Evolutionary conservation across 2,113 vertebrate species (phyloP).

Genomic region (Mirza zaza): DNA sequence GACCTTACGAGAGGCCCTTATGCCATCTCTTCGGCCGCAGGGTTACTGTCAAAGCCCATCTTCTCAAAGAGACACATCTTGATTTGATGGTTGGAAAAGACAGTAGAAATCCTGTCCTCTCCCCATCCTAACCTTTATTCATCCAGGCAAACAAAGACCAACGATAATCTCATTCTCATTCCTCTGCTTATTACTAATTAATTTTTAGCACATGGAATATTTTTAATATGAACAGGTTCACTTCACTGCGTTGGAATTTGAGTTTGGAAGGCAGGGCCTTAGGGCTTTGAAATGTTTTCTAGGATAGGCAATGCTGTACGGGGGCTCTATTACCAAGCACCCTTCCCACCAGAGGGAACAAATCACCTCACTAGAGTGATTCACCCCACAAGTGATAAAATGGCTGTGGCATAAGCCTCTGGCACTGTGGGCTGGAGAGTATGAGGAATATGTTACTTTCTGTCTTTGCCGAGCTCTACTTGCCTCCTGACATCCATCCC

Average conservation of each 20-base stretch:
- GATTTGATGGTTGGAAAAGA: neutral
- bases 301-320: neutral
- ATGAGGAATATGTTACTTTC: neutral
- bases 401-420: neutral
- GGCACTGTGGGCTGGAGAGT: neutral
- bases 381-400: neutral
- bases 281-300: conserved; percentile 38
- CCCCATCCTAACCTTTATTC: neutral
- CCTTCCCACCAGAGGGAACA: neutral
- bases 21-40: neutral
- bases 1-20: neutral
- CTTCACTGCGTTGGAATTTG: conserved; percentile 47
- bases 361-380: conserved; percentile 9
- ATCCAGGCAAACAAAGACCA: neutral
- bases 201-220: conserved; percentile 19
- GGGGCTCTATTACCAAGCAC: neutral
- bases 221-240: conserved; percentile 37
- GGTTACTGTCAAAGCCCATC: neutral
- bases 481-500: neutral
- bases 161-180: neutral
- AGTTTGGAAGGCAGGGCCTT: conserved; percentile 30
- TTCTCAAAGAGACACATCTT: neutral
- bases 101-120: neutral
- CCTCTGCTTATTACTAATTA: neutral
- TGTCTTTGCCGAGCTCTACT: neutral